Evolutionary conservation across 35 echinoderm and acorn worm genomes (phyloP), one percentile per base, ranked within the genome.

Genomic region (Holothuria glaberrima): DNA sequence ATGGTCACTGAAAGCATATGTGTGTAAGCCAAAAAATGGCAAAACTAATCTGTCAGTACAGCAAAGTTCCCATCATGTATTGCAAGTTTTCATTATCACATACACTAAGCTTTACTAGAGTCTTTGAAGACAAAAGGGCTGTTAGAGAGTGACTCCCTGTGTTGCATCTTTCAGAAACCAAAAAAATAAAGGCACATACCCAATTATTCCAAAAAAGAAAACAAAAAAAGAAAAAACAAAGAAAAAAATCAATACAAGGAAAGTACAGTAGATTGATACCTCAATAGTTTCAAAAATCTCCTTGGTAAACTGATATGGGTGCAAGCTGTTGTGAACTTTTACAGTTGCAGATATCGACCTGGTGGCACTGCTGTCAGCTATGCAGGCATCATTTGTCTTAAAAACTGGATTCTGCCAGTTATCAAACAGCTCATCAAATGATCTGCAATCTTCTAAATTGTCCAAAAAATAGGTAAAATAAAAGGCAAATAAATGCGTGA

Each of bases 241-340:
- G 25, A n/a, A 38, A 28, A 75, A 75, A 56, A 20, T 41, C 36
- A 41, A 41, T 41, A 41, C 7, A 7, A 41, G 7, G 2, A 2
- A 41, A 41, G 7, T 4, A 41, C 36, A 41, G 36, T 41, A 4
- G 36, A 41, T 2, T 41, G 36, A 78, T 87, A 98, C 95, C 91
- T 95, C 57, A 16, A 95, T 91, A 75, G 82, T 52, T 4, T 90
- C 25, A 22, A 98, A 93, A 70, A 94, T 93, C 6, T 89, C 71
- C 48, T 98, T 98, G 48, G 90, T 92, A 77, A 98, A 98, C 41
- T 95, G 92, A 82, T 92, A 98, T 56, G 94, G 96, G 73, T 98
- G 87, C 22, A 98, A 65, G 29, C 93, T 85, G 34, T 81, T 66
- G 25, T 90, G 80, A 16, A 89, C 72, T 66, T 63, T 92, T 30